Conservation (phyloP, 2,888 invertebrate species). For the Noctua pronuba region DNA sequence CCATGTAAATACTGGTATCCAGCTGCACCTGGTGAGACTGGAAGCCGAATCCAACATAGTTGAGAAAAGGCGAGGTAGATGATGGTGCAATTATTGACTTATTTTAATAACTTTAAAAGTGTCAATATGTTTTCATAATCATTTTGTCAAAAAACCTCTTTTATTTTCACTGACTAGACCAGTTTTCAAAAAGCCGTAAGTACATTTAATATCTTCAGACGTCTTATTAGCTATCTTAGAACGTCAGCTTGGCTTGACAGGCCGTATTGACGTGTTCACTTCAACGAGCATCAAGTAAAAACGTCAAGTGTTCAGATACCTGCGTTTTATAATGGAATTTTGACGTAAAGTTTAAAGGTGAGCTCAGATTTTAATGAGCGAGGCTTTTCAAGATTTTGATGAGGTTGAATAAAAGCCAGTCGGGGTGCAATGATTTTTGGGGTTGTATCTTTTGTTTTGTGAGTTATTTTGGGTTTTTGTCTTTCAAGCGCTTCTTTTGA, state of each 20-base stretch:
- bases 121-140: neutral
- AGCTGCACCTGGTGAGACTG: no score
- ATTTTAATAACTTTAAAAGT: neutral
- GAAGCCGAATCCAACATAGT: no score
- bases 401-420: constrained; percentile 25
- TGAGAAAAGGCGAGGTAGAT: no score
- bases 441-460: constrained; percentile 16
- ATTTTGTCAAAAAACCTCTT: neutral
- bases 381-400: constrained; percentile 22
- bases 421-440: constrained; percentile 7
- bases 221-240: neutral
- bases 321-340: constrained; percentile 11
- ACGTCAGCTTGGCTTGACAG: neutral
- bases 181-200: neutral
- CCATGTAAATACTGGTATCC: no score
- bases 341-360: constrained; percentile 19
- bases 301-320: neutral
- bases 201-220: neutral
- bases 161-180: neutral
- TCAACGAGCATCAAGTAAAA: constrained; percentile 12
- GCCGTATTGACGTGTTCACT: neutral
- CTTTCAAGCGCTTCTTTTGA: neutral
- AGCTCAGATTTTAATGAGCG: constrained; percentile 28
- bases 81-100: no score
- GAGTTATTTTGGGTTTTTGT: constrained; percentile 6